A percentile compares a stretch with the other conserved stretches of the same genome.
Evolutionary conservation across 2,888 invertebrate genomes (phyloP).

Genomic region (Eustalomyia histrio): DNA sequence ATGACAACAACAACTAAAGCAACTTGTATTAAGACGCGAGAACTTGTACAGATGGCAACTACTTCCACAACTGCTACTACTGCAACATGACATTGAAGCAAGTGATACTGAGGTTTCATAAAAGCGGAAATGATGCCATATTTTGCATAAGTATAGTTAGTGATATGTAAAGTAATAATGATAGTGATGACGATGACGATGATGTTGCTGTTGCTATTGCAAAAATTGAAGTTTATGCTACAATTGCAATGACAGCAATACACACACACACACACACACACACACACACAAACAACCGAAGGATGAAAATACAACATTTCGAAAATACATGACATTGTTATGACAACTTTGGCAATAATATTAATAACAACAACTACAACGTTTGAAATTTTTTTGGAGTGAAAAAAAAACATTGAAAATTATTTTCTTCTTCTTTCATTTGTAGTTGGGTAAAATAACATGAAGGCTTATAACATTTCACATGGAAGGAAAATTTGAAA

Average conservation of each 20-base stretch:
- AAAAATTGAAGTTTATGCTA: slow-evolving; percentile 38
- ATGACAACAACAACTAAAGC: not conserved
- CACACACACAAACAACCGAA: not conserved
- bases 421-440: not conserved
- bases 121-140: slow-evolving; percentile 49
- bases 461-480: slow-evolving; percentile 25
- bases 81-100: slow-evolving; percentile 39
- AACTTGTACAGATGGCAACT: slow-evolving; percentile 51
- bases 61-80: not conserved
- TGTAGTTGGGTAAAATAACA: not conserved
- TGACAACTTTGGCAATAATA: slow-evolving; percentile 58
- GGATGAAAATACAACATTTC: slow-evolving; percentile 12
- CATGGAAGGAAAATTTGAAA: slow-evolving; percentile 16
- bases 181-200: too few relatives aligned
- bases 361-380: slow-evolving; percentile 34
- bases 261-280: too few relatives aligned
- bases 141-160: slow-evolving; percentile 47
- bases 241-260: slow-evolving; percentile 27
- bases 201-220: slow-evolving; percentile 10
- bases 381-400: not conserved
- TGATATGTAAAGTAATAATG: slow-evolving; percentile 10
- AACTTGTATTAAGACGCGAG: slow-evolving; percentile 26
- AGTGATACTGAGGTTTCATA: slow-evolving; percentile 47
- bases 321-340: slow-evolving; percentile 49
- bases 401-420: not conserved